Percentiles rank a stretch among this genome's conserved stretches.
Conservation (phyloP, 1,140 invertebrate genomes). For the Apis laboriosa region DNA sequence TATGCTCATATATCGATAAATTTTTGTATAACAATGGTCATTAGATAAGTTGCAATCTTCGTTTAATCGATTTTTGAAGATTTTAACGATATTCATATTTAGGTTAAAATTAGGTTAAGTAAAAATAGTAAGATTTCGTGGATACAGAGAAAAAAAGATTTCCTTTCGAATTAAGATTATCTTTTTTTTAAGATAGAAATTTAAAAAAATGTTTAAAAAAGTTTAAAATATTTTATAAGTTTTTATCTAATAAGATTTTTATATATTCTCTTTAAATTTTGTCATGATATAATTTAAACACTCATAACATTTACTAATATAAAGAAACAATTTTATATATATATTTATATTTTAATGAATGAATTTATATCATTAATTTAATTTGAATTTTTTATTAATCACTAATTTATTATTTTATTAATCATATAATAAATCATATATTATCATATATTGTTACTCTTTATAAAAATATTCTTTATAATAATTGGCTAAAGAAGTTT, state of each 20-base stretch:
- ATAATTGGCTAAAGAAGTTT: neutral
- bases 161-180: neutral
- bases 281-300: conserved; percentile 15
- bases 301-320: neutral
- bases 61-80: neutral
- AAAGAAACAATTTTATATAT: neutral
- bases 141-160: neutral
- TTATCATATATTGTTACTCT: too few relatives aligned
- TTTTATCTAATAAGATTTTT: neutral
- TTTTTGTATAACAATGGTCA: neutral
- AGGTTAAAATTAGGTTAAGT: neutral
- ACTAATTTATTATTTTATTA: too few relatives aligned
- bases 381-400: too few relatives aligned
- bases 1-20: neutral
- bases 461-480: neutral
- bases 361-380: neutral
- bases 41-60: neutral
- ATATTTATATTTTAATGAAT: neutral
- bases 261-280: conserved; percentile 17
- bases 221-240: conserved; percentile 19
- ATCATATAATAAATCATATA: neutral
- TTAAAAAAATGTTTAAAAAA: conserved; percentile 16
- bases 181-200: conserved; percentile 25
- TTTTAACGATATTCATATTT: conserved; percentile 13
- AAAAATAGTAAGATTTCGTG: neutral